Evolutionary conservation across 2,888 invertebrate species (phyloP), one percentile per base, ranked within the genome.

Genomic region (Hofmannophila pseudospretella): DNA sequence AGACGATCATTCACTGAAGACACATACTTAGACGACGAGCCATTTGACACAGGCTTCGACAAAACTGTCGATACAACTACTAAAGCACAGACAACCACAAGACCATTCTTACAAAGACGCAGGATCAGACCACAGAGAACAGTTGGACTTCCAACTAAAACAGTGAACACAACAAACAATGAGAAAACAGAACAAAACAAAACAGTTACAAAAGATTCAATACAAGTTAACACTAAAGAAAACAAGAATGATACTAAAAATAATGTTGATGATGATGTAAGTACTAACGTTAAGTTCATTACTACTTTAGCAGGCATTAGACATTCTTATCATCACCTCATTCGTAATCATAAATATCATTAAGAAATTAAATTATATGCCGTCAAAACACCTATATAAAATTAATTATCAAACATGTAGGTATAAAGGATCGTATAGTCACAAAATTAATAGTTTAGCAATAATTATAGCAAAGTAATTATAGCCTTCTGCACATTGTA

Each of bases 1-100:
- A 51, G 79, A 58, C 68, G 87, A 35, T 82, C 81, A 22, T 77
- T 78, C 55, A 67, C 60, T 5, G 76, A 73, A 38, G 57, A 69
- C 40, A 59, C 60, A 8, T 44, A 63, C 26, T 36, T 64, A 32
- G 69, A 74, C 23, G 68, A 76, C 13, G 78, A 79, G 38, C 67
- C 67, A 9, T 76, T 76, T 36, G 76, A 78, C 4, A 58, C 58
- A 38, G 69, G 66, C 9, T 50, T 65, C 23, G 58, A 65, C n/a
- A n/a, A n/a, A n/a, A n/a, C n/a, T n/a, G n/a, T n/a, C n/a, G n/a
- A n/a, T n/a, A n/a, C n/a, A 26, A 49, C 57, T 44, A 63, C 54
- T 40, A 58, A 46, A 47, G 25, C 31, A 31, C 39, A 12, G 20
- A 20, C 20, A 5, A 20, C 4, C 20, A 23, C 23, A 23, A 23